These are phyloP conservation scores for Corythoichthys intestinalis DNA, from an alignment of 2,113 vertebrate genomes.

Conservation along the genomic window DNA sequence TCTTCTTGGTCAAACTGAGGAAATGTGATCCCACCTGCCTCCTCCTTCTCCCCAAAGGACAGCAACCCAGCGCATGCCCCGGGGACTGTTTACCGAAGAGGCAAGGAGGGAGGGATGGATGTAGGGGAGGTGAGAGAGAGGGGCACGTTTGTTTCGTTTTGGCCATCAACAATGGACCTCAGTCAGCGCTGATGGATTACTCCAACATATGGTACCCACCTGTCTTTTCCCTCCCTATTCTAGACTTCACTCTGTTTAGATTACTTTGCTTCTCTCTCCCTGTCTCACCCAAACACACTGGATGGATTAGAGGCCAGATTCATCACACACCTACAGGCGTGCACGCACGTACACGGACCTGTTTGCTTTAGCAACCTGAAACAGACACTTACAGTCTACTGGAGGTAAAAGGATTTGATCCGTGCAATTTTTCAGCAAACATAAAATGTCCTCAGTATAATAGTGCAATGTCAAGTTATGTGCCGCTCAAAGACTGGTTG, in stretches of 20 bases:
- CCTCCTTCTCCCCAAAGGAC: conserved; percentile 46
- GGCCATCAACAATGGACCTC: conserved; percentile 73
- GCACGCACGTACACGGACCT: conserved; percentile 48
- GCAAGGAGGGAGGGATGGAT: conserved; percentile 27
- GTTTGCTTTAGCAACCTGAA: conserved; percentile 77
- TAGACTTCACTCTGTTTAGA: conserved; percentile 60
- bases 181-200: conserved; percentile 72
- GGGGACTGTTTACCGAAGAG: conserved; percentile 67
- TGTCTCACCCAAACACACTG: conserved; percentile 70
- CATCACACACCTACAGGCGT: conserved; percentile 63
- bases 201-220: conserved; percentile 75
- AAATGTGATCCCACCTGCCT: conserved; percentile 65
- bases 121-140: conserved; percentile 26
- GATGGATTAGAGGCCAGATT: conserved; percentile 71
- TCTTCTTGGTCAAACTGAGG: conserved; percentile 39
- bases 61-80: conserved; percentile 64
- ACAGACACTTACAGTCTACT: conserved; percentile 22
- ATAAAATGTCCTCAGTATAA: not conserved
- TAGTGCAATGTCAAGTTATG: not conserved
- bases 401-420: not conserved
- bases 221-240: conserved; percentile 51
- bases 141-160: conserved; percentile 62
- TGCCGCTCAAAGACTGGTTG: not conserved
- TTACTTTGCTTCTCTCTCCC: conserved; percentile 65
- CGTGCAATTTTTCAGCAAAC: conserved; percentile 1